Base-by-base conservation (phyloP, 1,140 invertebrate genomes). In the Asbolus verrucosus region DNA sequence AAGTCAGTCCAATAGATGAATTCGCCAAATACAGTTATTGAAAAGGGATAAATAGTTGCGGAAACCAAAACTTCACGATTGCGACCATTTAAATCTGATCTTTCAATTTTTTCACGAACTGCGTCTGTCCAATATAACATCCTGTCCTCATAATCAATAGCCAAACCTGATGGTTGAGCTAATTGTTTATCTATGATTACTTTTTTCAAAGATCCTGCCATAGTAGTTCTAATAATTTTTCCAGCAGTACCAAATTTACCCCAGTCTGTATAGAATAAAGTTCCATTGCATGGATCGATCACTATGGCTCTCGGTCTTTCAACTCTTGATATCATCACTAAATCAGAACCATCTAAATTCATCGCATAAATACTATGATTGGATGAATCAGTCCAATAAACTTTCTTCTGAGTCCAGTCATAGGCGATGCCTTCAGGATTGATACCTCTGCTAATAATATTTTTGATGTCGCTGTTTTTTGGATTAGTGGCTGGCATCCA, bases 1-100 rank as follows among this genome's bases (percentile, higher is more conserved):
- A 98, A 85, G 82, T 99, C 98, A 0, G 97, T 98, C 95, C 97
- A 98, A 81, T 98, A 99, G 46, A 99, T 97, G 79, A 95, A 96
- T 77, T 95, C 89, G 15, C 91, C 86, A 81, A 91, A 94, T 0
- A 98, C 92, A 0, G 95, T 96, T 8, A 99, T 94, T 0, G 95
- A 95, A 81, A 97, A 98, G 4, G 96, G 96, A 87, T 98, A 97
- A 68, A 98, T 97, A 0, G 96, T 97, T 0, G 95, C 94, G 0
- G 90, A 89, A 39, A 97, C 89, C 0, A 97, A 81, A 1, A 94
- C 85, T 82, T 94, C 88, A 3, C 91, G 80, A 30, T 89, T 88
- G 9, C 85, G 88, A 1, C 97, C 97, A 80, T 98, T 91, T 2
- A 98, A 81, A 80, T 93, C 91, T 0, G 94, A 93, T 13, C 96